A percentile compares a stretch with the other conserved stretches of the same genome.
Conservation (phyloP, 2,797 vertebrate genomes). For the Eulemur rubriventer region DNA sequence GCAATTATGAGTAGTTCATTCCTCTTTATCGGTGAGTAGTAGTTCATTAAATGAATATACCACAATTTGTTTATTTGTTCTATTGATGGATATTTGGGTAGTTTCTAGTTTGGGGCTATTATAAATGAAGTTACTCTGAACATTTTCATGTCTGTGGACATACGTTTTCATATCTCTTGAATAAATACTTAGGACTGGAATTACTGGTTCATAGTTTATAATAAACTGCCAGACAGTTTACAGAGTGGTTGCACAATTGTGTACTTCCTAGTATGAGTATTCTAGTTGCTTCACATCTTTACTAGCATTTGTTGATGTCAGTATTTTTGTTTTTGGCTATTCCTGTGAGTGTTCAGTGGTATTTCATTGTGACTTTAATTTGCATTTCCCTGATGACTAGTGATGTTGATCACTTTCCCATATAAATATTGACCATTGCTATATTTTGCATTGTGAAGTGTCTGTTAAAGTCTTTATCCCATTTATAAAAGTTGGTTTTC, state of each 20-base stretch:
- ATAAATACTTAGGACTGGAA: background rate
- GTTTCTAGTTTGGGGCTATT: background rate
- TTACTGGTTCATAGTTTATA: background rate
- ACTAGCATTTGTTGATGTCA: background rate
- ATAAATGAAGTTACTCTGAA: background rate
- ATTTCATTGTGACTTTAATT: background rate
- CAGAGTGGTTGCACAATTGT: background rate
- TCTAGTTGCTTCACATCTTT: background rate
- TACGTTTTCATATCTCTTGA: background rate
- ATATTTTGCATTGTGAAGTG: background rate
- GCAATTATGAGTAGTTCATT: background rate
- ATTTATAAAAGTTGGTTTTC: slow-evolving; percentile 26
- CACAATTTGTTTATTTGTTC: background rate
- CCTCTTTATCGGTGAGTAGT: background rate
- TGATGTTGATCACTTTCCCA: background rate
- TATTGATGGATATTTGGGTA: background rate
- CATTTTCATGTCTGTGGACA: background rate
- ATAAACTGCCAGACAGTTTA: background rate
- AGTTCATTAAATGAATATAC: background rate
- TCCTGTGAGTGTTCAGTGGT: background rate
- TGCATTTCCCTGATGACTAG: background rate
- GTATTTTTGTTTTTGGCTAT: background rate
- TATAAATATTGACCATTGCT: background rate
- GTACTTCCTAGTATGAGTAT: background rate
- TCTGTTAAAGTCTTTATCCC: slow-evolving; percentile 7